phyloP scores from a whole-genome alignment of 2,797 vertebrate species.

The Parambassis ranga region DNA sequence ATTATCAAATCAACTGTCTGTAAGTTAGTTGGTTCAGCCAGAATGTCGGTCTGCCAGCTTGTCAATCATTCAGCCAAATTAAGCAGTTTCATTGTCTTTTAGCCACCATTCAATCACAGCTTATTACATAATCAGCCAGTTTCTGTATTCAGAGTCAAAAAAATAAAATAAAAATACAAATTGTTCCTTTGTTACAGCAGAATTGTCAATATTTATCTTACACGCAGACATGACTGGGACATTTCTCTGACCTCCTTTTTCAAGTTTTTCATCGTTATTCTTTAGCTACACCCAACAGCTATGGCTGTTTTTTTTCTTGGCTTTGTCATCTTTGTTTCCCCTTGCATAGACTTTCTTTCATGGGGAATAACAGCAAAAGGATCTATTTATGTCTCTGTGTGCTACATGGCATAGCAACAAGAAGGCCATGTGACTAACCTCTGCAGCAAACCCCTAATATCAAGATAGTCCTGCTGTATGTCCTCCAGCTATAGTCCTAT shows the following conservation, averaged over 20 bases:
- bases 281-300: background rate
- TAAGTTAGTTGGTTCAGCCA: conserved; percentile 3
- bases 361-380: conserved; percentile 21
- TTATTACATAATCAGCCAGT: background rate
- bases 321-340: background rate
- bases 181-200: conserved; percentile 1
- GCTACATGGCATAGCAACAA: conserved; percentile 49
- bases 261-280: background rate
- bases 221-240: background rate
- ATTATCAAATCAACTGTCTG: conserved; percentile 4
- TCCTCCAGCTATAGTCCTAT: conserved; percentile 10
- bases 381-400: conserved; percentile 47
- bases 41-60: conserved; percentile 8
- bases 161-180: background rate
- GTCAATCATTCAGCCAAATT: conserved; percentile 19
- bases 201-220: conserved; percentile 9
- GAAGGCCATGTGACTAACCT: conserved; percentile 40
- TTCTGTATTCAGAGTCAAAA: background rate
- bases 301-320: background rate
- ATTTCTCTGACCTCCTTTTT: conserved; percentile 11
- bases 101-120: background rate
- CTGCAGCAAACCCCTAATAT: conserved; percentile 16
- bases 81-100: background rate
- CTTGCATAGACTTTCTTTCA: conserved; percentile 14
- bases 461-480: background rate